These are phyloP conservation scores for Pygocentrus nattereri DNA, from an alignment of 2,797 vertebrate species.

Conservation along the genomic window DNA sequence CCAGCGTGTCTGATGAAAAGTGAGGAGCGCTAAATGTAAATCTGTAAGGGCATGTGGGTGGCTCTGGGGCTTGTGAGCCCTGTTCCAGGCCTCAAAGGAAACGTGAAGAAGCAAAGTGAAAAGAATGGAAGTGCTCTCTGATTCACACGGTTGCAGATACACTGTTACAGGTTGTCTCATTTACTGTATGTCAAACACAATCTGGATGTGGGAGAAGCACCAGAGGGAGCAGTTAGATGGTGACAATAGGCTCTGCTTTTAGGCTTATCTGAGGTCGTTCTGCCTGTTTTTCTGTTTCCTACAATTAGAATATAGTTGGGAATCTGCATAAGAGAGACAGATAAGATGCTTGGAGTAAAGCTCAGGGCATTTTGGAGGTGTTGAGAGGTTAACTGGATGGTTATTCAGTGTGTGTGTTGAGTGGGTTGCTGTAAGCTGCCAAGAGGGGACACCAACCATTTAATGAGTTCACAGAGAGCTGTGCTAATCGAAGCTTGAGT, in stretches of 20 bases:
- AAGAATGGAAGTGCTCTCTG: conserved; percentile 35
- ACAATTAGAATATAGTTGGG: background rate
- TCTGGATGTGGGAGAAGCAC: conserved; percentile 4
- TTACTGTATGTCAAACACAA: conserved; percentile 55
- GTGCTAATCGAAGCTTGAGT: conserved; percentile 47
- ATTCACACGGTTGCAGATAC: conserved; percentile 25
- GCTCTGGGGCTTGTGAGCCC: conserved; percentile 28
- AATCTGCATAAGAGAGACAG: conserved; percentile 17
- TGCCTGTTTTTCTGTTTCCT: background rate
- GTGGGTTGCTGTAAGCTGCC: conserved; percentile 40
- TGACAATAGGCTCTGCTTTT: background rate
- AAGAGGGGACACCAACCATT: conserved; percentile 40
- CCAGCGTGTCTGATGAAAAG: conserved; percentile 52
- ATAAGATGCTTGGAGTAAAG: background rate
- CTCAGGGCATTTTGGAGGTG: conserved; percentile 39
- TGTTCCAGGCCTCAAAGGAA: conserved; percentile 36
- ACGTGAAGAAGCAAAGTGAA: conserved; percentile 37
- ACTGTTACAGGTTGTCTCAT: conserved; percentile 51
- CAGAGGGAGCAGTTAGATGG: background rate
- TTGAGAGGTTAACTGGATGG: conserved; percentile 54
- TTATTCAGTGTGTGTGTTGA: conserved; percentile 40
- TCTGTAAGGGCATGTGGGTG: conserved; percentile 24
- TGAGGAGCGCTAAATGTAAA: conserved; percentile 50
- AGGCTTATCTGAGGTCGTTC: conserved; percentile 3
- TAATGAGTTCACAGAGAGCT: conserved; percentile 33